Evolutionary conservation across 2,797 vertebrate species (phyloP).

Genomic region (Smutsia gigantea): DNA sequence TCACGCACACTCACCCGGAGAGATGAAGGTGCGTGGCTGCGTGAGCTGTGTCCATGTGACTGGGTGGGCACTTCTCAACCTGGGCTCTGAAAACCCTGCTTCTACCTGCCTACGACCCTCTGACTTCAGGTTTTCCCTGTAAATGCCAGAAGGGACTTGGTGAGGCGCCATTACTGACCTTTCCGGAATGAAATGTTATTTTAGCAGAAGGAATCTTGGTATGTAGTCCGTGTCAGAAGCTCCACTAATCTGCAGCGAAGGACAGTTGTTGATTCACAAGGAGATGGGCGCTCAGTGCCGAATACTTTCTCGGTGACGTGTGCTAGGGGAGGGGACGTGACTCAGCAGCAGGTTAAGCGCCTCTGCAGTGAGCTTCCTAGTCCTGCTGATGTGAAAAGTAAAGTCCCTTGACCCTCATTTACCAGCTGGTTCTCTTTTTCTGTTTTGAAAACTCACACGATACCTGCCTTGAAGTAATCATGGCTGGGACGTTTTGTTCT

Average conservation of each 20-base stretch:
- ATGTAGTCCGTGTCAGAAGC: background rate
- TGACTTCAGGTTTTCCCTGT: no score
- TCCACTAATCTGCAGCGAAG: background rate
- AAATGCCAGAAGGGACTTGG: background rate
- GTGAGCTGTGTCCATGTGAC: background rate
- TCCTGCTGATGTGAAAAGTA: background rate
- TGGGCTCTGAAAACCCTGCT: no score
- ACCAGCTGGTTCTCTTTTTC: background rate
- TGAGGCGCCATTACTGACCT: background rate
- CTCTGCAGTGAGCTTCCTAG: background rate
- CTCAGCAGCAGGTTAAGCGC: background rate
- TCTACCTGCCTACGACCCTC: no score
- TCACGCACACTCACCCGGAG: no score
- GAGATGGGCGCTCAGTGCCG: background rate
- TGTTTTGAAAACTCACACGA: background rate
- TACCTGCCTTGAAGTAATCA: fast-evolving
- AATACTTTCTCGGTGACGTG: background rate
- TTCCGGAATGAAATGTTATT: background rate
- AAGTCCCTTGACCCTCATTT: background rate
- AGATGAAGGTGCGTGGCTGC: no score
- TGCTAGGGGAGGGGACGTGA: background rate
- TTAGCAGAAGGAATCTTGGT: background rate
- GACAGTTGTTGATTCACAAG: background rate
- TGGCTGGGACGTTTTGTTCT: background rate
- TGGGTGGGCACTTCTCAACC: no score